Conservation (phyloP, 2,113 vertebrate genomes). For the Orycteropus afer region DNA sequence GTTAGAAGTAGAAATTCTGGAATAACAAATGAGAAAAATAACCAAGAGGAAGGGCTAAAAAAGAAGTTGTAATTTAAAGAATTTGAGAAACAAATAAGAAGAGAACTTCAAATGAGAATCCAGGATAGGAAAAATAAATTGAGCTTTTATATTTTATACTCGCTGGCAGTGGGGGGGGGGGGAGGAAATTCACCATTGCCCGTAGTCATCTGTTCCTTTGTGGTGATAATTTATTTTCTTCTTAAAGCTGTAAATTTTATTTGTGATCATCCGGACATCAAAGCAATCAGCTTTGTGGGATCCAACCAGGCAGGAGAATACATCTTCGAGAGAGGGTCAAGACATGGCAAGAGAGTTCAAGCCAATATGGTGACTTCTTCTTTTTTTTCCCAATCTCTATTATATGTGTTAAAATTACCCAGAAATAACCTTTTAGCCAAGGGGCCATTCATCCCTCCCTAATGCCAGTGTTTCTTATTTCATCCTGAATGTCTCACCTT, state of each 20-base stretch:
- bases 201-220: not conserved
- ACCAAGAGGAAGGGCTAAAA: conserved; percentile 30
- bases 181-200: not conserved
- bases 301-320: conserved; percentile 98
- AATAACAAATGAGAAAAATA: conserved; percentile 17
- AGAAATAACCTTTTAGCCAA: not conserved
- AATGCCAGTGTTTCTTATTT: conserved; percentile 22
- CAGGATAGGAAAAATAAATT: not conserved
- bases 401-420: not conserved
- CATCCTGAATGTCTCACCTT: not conserved
- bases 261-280: conserved; percentile 97
- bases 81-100: not conserved
- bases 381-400: not conserved
- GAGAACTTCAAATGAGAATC: conserved; percentile 42
- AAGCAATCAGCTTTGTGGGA: conserved; percentile 98
- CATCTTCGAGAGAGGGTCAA: conserved; percentile 96
- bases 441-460: not conserved
- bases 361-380: conserved; percentile 94
- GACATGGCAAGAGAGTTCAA: conserved; percentile 97
- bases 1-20: conserved; percentile 48
- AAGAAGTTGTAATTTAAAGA: conserved; percentile 50
- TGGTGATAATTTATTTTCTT: conserved; percentile 75
- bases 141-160: not conserved
- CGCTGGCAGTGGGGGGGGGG: not conserved
- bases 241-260: conserved; percentile 95